Conservation (phyloP, 2,113 vertebrate genomes). For the Sinocyclocheilus rhinocerous region DNA sequence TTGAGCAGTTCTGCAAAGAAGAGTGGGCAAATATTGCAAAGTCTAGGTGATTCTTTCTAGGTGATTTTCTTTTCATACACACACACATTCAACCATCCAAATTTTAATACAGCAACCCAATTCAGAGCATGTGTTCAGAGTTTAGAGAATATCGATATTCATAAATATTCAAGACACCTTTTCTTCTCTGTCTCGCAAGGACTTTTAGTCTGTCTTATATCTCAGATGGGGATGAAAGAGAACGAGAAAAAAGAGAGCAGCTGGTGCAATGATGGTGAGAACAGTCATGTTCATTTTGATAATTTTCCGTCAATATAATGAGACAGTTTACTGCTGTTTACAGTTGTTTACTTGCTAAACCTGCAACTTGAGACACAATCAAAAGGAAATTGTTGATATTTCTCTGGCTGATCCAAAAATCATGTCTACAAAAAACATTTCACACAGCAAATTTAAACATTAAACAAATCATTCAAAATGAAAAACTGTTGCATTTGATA, state of each 20-base stretch:
- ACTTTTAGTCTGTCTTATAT: conserved; percentile 16
- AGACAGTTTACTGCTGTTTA: conserved; percentile 1
- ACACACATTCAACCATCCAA: conserved; percentile 28
- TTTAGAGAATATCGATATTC: conserved; percentile 56
- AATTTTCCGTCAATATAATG: background rate
- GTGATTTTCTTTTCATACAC: too few species aligned
- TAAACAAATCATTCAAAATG: too few species aligned
- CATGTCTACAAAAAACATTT: too few species aligned
- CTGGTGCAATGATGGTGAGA: background rate
- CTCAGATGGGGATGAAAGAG: background rate
- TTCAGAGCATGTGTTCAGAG: conserved; percentile 50
- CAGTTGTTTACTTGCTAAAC: conserved; percentile 1
- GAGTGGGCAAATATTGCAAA: too few species aligned
- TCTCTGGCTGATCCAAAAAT: too few species aligned
- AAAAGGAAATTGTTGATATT: conserved; percentile 10
- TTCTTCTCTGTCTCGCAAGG: conserved; percentile 50
- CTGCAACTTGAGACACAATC: conserved; percentile 31
- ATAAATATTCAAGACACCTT: conserved; percentile 64
- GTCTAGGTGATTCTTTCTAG: too few species aligned
- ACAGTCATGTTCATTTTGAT: conserved; percentile 11
- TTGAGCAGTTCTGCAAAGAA: too few species aligned
- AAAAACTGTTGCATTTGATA: too few species aligned
- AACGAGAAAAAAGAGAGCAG: background rate
- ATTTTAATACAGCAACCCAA: conserved; percentile 56
- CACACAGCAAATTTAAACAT: too few species aligned